These are phyloP conservation scores for Agapostemon virescens DNA, from an alignment of 2,888 invertebrate genomes.

Conservation along the genomic window DNA sequence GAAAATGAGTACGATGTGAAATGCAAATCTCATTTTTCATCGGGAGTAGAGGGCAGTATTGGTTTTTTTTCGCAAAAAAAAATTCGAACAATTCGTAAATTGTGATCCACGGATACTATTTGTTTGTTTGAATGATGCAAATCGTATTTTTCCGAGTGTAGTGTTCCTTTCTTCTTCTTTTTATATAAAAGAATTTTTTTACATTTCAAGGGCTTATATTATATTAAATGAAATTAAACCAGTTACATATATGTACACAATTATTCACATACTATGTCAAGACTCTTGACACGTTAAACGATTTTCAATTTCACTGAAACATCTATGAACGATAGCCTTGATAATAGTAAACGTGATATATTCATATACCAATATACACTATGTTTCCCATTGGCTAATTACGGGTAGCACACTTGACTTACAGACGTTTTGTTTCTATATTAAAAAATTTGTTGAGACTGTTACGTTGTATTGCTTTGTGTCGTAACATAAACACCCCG, in stretches of 20 bases:
- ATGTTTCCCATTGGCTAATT: slow-evolving; percentile 31
- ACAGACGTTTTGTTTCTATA: slow-evolving; percentile 8
- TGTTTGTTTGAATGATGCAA: slow-evolving; percentile 28
- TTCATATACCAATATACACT: slow-evolving; percentile 34
- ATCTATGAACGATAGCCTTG: slow-evolving; percentile 26
- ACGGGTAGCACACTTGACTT: slow-evolving; percentile 16
- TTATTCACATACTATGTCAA: slow-evolving; percentile 52
- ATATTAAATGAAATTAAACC: slow-evolving; percentile 44
- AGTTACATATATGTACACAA: slow-evolving; percentile 55
- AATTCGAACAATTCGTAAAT: slow-evolving; percentile 52
- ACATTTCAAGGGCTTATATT: slow-evolving; percentile 33
- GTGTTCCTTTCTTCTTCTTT: not conserved
- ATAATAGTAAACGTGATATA: slow-evolving; percentile 29
- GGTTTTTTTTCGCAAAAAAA: slow-evolving; percentile 27
- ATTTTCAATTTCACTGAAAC: slow-evolving; percentile 44
- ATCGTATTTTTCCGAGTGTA: slow-evolving; percentile 10
- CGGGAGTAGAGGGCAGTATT: slow-evolving; percentile 20
- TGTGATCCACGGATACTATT: not conserved
- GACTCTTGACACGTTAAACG: slow-evolving; percentile 38
- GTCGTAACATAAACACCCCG: slow-evolving; percentile 12
- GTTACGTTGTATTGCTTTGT: slow-evolving; percentile 26
- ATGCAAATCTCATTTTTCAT: slow-evolving; percentile 31
- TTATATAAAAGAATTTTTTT: slow-evolving; percentile 38
- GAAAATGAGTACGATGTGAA: slow-evolving; percentile 28
- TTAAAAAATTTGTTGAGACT: slow-evolving; percentile 11